Conservation (phyloP, 2,888 invertebrate species). For the Papilio protenor region DNA sequence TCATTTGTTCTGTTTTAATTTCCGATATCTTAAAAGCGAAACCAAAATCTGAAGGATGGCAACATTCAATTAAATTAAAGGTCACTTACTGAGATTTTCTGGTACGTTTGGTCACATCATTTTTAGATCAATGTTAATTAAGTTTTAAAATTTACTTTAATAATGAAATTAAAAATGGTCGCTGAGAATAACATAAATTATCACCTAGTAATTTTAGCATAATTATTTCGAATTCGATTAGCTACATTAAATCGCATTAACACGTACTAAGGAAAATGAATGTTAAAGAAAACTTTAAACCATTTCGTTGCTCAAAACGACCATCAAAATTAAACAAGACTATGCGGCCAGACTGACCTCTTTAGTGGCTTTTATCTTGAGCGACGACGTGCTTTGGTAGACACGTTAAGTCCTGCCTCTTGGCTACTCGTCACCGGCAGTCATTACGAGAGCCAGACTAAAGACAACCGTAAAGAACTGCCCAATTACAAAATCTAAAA, state of each 20-base stretch:
- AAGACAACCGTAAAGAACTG: constrained; percentile 4
- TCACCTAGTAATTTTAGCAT: background rate
- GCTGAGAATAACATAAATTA: background rate
- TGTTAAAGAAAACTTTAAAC: constrained; percentile 31
- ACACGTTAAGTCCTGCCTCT: constrained; percentile 37
- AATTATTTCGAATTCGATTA: background rate
- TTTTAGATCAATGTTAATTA: background rate
- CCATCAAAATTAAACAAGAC: constrained; percentile 35
- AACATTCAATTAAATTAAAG: background rate
- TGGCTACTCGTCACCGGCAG: constrained; percentile 30
- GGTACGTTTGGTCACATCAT: background rate
- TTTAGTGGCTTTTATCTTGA: constrained; percentile 41
- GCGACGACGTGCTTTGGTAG: constrained; percentile 34
- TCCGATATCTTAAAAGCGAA: background rate
- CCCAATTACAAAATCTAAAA: constrained; percentile 11
- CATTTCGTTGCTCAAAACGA: constrained; percentile 29
- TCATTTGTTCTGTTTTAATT: background rate
- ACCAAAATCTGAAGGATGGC: background rate
- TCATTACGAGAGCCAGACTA: constrained; percentile 32
- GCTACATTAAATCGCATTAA: background rate
- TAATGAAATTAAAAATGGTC: background rate
- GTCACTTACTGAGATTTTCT: background rate
- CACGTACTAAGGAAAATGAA: background rate
- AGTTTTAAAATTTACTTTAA: no score
- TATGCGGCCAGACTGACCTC: constrained; percentile 34